phyloP scores from a whole-genome alignment of 1,140 invertebrate genomes.

The Cotesia typhae region DNA sequence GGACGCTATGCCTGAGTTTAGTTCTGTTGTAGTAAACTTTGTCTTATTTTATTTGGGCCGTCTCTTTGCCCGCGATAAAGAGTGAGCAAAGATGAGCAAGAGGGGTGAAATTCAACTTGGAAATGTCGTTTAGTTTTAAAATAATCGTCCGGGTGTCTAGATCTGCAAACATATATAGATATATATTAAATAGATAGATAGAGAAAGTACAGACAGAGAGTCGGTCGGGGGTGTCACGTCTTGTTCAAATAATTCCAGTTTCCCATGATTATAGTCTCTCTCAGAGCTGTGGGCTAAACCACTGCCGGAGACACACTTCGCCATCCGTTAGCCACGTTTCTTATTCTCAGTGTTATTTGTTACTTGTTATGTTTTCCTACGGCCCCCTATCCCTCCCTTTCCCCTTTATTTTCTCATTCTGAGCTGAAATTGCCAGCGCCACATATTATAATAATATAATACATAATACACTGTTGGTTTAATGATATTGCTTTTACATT shows the following conservation, averaged over 20 bases:
- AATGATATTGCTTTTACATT: too few species aligned
- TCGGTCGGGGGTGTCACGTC: neutral
- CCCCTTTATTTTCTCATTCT: too few species aligned
- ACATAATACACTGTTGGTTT: too few species aligned
- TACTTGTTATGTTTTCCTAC: too few species aligned
- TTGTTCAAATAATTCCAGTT: conserved; percentile 14
- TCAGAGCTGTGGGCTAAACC: neutral
- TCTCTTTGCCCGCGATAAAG: conserved; percentile 1
- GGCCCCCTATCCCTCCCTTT: too few species aligned
- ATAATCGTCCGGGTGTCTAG: neutral
- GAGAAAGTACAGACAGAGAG: too few species aligned
- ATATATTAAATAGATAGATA: neutral
- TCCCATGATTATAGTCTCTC: neutral
- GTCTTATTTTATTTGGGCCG: too few species aligned
- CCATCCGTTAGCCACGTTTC: conserved; percentile 6
- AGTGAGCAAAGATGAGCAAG: neutral
- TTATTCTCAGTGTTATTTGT: neutral
- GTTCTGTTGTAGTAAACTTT: conserved; percentile 7
- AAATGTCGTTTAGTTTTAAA: conserved; percentile 5
- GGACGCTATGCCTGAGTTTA: neutral
- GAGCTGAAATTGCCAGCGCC: too few species aligned
- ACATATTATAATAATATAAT: too few species aligned
- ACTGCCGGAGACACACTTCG: conserved; percentile 2
- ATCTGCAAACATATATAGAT: neutral
- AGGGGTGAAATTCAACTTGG: neutral